phyloP scores from a whole-genome alignment of 2,113 vertebrate species.

The Chrysemys picta region DNA sequence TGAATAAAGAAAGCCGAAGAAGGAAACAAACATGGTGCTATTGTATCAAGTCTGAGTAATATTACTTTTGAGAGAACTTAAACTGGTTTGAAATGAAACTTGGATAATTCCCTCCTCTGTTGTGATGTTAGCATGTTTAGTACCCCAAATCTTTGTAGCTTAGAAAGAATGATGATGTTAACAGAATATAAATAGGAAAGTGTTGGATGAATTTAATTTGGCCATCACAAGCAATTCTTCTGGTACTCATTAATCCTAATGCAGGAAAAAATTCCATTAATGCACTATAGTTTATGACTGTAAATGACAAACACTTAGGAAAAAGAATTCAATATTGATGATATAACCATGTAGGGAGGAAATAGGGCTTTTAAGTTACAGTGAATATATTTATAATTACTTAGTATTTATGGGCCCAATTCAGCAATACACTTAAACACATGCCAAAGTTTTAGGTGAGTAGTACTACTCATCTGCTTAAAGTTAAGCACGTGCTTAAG shows the following conservation, averaged over 20 bases:
- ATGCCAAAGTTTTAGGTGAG: background rate
- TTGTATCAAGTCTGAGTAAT: background rate
- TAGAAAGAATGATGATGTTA: background rate
- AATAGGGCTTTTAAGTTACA: background rate
- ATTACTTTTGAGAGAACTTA: background rate
- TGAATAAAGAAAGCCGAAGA: background rate
- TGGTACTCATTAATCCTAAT: rapidly evolving
- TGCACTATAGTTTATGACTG: background rate
- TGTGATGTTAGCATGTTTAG: background rate
- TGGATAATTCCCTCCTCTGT: background rate
- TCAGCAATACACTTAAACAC: background rate
- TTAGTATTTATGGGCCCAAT: background rate
- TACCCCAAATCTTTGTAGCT: background rate
- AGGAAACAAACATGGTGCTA: background rate
- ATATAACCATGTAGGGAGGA: rapidly evolving
- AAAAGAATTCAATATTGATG: background rate
- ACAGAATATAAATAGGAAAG: background rate
- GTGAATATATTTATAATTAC: background rate
- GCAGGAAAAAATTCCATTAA: background rate
- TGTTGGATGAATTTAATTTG: background rate
- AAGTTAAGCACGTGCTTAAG: background rate
- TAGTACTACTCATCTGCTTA: background rate
- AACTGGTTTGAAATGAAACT: background rate
- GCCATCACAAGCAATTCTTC: background rate
- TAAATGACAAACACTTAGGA: background rate